Percentiles rank a stretch among this genome's conserved stretches.
Conservation (phyloP, 2,113 vertebrate species). For the Macquaria australasica region DNA sequence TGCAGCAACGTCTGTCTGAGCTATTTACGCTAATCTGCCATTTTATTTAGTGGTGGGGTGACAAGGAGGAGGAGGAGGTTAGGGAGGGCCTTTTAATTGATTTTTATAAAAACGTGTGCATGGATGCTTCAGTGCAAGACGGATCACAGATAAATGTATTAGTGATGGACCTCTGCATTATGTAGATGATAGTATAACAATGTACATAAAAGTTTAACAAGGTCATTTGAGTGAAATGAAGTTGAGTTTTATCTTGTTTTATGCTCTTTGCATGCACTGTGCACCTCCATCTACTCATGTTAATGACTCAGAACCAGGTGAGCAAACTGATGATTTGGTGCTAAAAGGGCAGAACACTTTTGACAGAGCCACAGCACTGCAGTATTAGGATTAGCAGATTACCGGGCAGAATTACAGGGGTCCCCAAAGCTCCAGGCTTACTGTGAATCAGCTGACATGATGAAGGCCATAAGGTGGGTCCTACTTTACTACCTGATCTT, state of each 20-base stretch:
- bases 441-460: neutral
- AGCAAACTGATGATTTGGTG: conserved; percentile 19
- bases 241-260: neutral
- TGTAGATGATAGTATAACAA: conserved; percentile 13
- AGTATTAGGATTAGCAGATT: neutral
- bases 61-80: neutral
- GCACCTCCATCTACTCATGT: conserved; percentile 5
- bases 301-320: conserved; percentile 30
- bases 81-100: neutral
- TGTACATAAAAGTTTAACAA: conserved; percentile 36
- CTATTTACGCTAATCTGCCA: neutral
- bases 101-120: neutral
- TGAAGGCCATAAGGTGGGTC: neutral
- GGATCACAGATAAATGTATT: neutral
- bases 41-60: neutral
- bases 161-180: neutral
- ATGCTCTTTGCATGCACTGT: conserved; percentile 28
- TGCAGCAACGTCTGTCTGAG: neutral
- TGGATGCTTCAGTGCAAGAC: neutral
- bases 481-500: neutral
- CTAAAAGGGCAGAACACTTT: conserved; percentile 14
- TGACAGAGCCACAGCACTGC: conserved; percentile 14
- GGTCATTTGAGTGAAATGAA: conserved; percentile 27
- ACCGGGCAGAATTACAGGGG: neutral
- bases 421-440: neutral